Base-by-base conservation (phyloP, 53 echinoderm and acorn worm species). In the Patiria pectinifera region DNA sequence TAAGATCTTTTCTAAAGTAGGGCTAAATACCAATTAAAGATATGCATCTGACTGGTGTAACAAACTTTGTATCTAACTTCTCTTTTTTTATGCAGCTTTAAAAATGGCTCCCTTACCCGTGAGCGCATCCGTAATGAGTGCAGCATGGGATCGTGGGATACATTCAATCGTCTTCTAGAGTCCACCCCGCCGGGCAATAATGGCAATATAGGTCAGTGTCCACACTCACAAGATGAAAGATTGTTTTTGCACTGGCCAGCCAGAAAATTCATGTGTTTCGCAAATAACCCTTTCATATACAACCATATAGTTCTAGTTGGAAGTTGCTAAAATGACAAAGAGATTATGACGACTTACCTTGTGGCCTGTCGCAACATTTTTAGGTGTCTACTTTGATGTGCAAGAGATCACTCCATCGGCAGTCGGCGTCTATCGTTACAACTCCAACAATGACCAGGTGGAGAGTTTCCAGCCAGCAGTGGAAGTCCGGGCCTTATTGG, bases 361-460 rank as follows among this genome's bases (percentile, higher is more conserved):
- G 2, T 25, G 10, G 6, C 74, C 19, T 74, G 24, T 69, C 62
- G 22, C 62, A 46, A 2, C 16, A 58, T 89, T 86, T 85, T 58
- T 71, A 99, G 99, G 99, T 70, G 95, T 99, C 85, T 99, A 97
- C 82, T 99, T 99, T 92, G 94, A 99, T 86, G 97, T 97, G 35
- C 96, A 99, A 91, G 99, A 99, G 90, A 99, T 99, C 58, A 99
- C 97, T 15, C 99, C 99, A 66, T 91, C 96, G 58, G 99, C 97
- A 47, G 96, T 96, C 13, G 99, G 99, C 13, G 76, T 94, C 12
- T 76, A 97, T 72, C 90, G 99, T 23, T 69, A 93, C 24, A 89
- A 95, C 76, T 62, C 92, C 7, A 79, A 89, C 45, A 91, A 92
- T 26, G 85, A 96, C 49, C 87, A 61, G 82, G 94, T 95, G 13